These are phyloP conservation scores for Rallus limicola DNA, from an alignment of 2,113 vertebrate species.

Conservation along the genomic window DNA sequence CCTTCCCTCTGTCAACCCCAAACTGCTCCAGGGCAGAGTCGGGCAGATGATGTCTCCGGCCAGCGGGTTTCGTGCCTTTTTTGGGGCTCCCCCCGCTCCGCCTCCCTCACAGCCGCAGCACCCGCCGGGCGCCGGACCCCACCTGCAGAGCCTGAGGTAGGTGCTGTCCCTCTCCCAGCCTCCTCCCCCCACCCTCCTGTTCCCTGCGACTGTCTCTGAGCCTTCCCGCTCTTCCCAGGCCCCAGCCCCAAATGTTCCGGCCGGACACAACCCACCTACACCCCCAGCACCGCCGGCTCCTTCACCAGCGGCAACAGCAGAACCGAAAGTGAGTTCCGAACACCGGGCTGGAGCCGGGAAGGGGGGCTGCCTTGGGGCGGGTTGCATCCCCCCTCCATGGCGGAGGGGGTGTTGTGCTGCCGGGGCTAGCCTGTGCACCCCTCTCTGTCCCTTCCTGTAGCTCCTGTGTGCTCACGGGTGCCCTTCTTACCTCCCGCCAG, in stretches of 20 bases:
- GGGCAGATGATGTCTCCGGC: constrained; percentile 81
- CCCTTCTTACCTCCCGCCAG: constrained; percentile 69
- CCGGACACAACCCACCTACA: constrained; percentile 94
- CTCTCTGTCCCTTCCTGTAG: constrained; percentile 64
- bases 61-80: constrained; percentile 85
- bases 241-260: constrained; percentile 80
- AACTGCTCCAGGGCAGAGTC: constrained; percentile 80
- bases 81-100: constrained; percentile 80
- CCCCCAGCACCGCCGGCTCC: constrained; percentile 91
- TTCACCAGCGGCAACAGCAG: constrained; percentile 92
- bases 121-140: constrained; percentile 74
- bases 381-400: not conserved
- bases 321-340: constrained; percentile 79
- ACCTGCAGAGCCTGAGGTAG: constrained; percentile 78
- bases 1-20: constrained; percentile 79
- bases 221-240: not conserved
- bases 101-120: constrained; percentile 80
- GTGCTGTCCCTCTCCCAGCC: accelerated
- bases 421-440: constrained; percentile 30
- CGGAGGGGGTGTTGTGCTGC: not conserved
- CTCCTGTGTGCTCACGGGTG: constrained; percentile 51
- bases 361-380: not conserved
- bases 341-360: accelerated
- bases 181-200: accelerated
- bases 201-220: accelerated